Evolutionary conservation across 2,888 invertebrate genomes (phyloP).

Genomic region (Linnaemya vulpina): DNA sequence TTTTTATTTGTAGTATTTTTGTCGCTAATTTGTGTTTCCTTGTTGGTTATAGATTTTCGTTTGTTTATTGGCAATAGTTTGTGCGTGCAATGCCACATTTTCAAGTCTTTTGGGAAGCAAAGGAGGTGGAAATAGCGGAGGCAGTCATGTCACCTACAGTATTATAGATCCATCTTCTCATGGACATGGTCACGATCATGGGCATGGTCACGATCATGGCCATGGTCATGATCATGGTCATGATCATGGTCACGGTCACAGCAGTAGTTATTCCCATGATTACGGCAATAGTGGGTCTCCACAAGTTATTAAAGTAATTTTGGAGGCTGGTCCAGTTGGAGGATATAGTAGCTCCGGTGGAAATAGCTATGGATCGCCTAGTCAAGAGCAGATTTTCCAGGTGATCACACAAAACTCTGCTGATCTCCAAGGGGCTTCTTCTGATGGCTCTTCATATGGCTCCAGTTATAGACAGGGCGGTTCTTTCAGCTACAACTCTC

Average conservation of each 20-base stretch:
- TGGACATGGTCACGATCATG: conserved; percentile 45
- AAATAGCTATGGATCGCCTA: conserved; percentile 34
- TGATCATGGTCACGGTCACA: not conserved
- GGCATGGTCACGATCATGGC: not conserved
- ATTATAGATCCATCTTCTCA: not conserved
- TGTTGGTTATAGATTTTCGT: conserved; percentile 75
- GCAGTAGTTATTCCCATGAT: conserved; percentile 16
- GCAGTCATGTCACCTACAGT: conserved; percentile 45
- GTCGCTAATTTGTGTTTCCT: conserved; percentile 8
- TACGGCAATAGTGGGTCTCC: conserved; percentile 41
- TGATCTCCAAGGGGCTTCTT: conserved; percentile 50
- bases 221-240: conserved; percentile 49
- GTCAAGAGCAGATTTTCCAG: conserved; percentile 74
- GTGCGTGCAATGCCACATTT: conserved; percentile 77
- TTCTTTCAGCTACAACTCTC: conserved; percentile 58
- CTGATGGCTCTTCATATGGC: conserved; percentile 49
- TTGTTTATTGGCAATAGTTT: conserved; percentile 76
- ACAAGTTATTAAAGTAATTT: conserved; percentile 67
- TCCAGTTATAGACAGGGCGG: conserved; percentile 68
- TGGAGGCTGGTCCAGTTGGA: conserved; percentile 43
- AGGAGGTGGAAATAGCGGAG: conserved; percentile 52
- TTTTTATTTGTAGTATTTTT: conserved; percentile 1
- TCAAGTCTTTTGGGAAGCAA: conserved; percentile 75
- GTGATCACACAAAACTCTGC: conserved; percentile 74
- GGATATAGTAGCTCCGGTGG: conserved; percentile 15